Base-by-base conservation (phyloP, 2,888 invertebrate species). In the Polyommatus iphigenia region DNA sequence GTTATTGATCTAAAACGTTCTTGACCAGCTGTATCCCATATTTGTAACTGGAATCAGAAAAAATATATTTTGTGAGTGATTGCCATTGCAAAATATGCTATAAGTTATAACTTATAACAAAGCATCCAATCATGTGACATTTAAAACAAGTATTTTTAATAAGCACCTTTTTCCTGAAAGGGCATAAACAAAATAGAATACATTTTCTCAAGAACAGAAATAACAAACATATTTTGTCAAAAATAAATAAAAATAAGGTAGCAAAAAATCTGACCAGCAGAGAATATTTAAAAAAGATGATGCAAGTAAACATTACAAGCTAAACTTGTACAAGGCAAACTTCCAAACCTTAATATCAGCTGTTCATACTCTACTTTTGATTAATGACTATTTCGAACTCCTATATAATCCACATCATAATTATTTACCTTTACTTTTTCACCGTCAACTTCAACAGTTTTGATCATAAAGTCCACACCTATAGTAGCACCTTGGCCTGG, bases 391-490 rank as follows among this genome's bases (percentile, higher is more conserved):
- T 54, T 54, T 54, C 36, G 18, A 54, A 18, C 18, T 4, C 13
- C 18, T 54, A 18, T 54, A 54, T 54, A 54, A 72, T 36, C n/a
- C 13, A 72, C 18, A 41, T 41, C 32, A n/a, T 72, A 24, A 24
- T 24, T 24, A 20, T 32, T 72, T n/a, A n/a, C 97, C 96, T 98
- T 98, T 84, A 98, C 97, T 96, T 98, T 98, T 92, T 98, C 98
- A 87, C 98, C 98, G 85, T 98, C 99, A 79, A 99, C 98, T 95
- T 99, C 99, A 10, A 99, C 98, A 78, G 99, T 99, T 95, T 99
- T 99, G 81, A 99, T 99, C 99, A 99, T 99, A 90, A 99, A 99
- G 95, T 99, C 99, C 41, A 99, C 99, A 79, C 99, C 99, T 85
- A 99, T 99, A 3, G 99, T 99, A 78, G 99, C 99, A 83, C 99